phyloP scores from a whole-genome alignment of 2,113 vertebrate genomes.

The Lasiurus cinereus region DNA sequence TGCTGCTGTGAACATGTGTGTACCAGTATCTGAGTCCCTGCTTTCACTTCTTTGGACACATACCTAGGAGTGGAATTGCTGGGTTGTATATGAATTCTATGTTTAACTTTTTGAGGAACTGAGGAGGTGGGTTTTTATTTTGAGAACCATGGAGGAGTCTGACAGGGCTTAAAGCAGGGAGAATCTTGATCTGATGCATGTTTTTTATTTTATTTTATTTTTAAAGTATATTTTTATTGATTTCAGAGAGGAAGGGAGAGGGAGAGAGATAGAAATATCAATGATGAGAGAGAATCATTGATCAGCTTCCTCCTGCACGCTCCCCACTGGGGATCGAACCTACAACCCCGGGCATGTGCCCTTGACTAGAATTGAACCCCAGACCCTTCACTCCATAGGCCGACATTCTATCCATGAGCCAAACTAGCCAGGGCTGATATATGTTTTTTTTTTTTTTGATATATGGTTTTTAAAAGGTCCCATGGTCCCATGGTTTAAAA shows the following conservation, averaged over 20 bases:
- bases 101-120: neutral
- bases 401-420: neutral
- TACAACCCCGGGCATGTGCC: neutral
- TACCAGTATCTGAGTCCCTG: neutral
- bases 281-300: neutral
- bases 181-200: neutral
- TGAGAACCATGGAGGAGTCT: neutral
- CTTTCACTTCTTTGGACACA: neutral
- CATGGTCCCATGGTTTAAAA: neutral
- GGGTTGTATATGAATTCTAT: neutral
- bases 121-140: neutral
- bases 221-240: no score
- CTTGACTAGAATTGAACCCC: neutral
- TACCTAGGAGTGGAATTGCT: neutral
- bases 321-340: neutral
- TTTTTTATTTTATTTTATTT: neutral
- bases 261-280: neutral
- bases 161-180: neutral
- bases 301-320: neutral
- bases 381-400: neutral
- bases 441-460: neutral
- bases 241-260: neutral
- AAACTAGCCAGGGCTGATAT: neutral
- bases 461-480: neutral
- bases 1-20: neutral